Percentiles rank a stretch among this genome's conserved stretches.
Evolutionary conservation across 2,888 invertebrate genomes (phyloP).

Genomic region (Drosophila tripunctata): DNA sequence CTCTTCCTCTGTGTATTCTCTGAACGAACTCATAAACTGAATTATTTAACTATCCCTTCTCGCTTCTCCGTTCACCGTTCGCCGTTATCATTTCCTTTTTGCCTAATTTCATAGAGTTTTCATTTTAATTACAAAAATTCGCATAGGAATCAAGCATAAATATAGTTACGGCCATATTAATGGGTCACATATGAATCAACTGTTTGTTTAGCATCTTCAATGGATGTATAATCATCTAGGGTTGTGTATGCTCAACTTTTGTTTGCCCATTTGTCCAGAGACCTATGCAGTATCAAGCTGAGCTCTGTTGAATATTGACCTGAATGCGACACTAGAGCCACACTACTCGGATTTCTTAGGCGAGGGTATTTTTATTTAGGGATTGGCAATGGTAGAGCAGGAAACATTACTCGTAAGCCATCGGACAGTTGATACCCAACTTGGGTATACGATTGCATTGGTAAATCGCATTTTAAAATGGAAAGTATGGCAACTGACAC

Average conservation of each 20-base stretch:
- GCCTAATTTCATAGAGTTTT: conserved; percentile 56
- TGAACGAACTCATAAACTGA: conserved; percentile 20
- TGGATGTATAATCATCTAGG: conserved; percentile 4
- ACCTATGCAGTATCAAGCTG: conserved; percentile 17
- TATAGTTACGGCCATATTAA: conserved; percentile 29
- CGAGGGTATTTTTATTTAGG: conserved; percentile 2
- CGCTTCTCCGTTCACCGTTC: background rate
- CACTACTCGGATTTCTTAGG: conserved; percentile 53
- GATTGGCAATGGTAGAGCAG: conserved; percentile 8
- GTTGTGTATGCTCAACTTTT: background rate
- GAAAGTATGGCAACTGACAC: conserved; percentile 38
- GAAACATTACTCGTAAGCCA: conserved; percentile 33
- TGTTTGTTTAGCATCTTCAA: conserved; percentile 15
- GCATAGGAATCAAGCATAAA: conserved; percentile 56
- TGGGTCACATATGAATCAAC: conserved; percentile 14
- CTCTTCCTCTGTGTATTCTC: no score
- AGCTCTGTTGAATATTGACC: conserved; percentile 24
- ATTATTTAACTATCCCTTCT: conserved; percentile 6
- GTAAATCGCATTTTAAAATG: conserved; percentile 37
- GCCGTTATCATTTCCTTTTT: conserved; percentile 40
- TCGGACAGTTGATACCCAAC: conserved; percentile 51
- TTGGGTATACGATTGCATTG: conserved; percentile 54
- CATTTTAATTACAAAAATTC: conserved; percentile 68
- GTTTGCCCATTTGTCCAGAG: conserved; percentile 6
- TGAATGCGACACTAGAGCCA: conserved; percentile 44